Base-by-base conservation (phyloP, 2,113 vertebrate species). In the Chrysochloris asiatica region DNA sequence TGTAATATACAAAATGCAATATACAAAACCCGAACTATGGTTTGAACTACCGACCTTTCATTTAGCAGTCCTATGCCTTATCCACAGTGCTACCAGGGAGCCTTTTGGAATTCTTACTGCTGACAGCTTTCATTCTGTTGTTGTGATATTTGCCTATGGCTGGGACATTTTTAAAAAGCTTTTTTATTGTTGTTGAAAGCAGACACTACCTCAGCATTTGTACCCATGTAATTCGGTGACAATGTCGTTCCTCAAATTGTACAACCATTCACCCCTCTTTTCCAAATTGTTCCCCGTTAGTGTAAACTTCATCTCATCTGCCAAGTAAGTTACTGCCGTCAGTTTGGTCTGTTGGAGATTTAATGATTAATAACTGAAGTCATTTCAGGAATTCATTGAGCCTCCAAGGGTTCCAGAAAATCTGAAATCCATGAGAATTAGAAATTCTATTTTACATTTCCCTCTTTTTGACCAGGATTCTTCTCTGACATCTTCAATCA, bases 1-100 rank as follows among this genome's bases (percentile, higher is more conserved):
- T 48, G 21, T 26, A 4, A 7, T 8, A 0, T 1, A 8, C 6
- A 24, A 43, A 41, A 43, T 52, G 26, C 28, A 4, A 8, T 10
- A 0, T 1, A 9, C 5, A 22, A 47, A 41, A 22, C 6, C 41
- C 50, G 26, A 48, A 22, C 19, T 52, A 16, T 52, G 50, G 54
- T 52, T 52, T 16, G 50, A 52, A 52, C 13, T 19, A 19, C 50
- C 19, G 50, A 52, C 50, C 50, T 52, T 52, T 6, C 50, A 19
- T 12, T 52, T 52, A 52, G 50, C 50, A 52, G 50, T 52, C 50
- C 50, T 16, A 19, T 52, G 50, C 54, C 1, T 16, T 16, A 56
- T 16, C 10, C 54, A n/a, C n/a, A n/a, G n/a, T n/a, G n/a, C n/a
- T n/a, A n/a, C n/a, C n/a, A n/a, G n/a, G n/a, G n/a, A n/a, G n/a